Evolutionary conservation across 2,888 invertebrate genomes (phyloP).

Genomic region (Macroteleia sp.): DNA sequence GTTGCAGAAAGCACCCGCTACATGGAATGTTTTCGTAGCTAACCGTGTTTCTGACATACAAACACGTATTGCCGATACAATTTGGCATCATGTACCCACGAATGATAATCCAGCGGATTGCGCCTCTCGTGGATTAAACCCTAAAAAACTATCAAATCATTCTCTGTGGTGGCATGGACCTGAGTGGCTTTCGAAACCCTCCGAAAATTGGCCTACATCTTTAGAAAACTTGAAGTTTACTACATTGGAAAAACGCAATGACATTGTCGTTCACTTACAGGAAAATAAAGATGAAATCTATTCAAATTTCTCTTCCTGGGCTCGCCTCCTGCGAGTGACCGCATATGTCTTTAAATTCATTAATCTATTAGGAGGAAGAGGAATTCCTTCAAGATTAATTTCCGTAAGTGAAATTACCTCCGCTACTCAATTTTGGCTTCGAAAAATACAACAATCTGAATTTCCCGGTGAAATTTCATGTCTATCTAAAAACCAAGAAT

Average conservation of each 20-base stretch:
- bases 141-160: neutral
- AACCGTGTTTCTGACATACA: too few relatives aligned
- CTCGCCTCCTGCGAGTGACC: neutral
- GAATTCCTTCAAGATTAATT: neutral
- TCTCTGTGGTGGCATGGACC: constrained; percentile 2
- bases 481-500: neutral
- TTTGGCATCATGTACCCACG: too few relatives aligned
- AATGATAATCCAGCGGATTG: too few relatives aligned
- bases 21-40: too few relatives aligned
- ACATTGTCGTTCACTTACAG: neutral
- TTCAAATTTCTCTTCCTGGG: neutral
- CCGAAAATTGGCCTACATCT: neutral
- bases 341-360: neutral
- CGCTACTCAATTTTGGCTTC: neutral
- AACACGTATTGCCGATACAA: too few relatives aligned
- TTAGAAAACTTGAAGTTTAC: neutral
- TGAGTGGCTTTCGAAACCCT: neutral
- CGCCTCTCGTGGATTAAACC: too few relatives aligned
- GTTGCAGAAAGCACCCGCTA: too few relatives aligned
- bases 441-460: neutral
- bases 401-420: neutral
- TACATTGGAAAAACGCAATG: neutral
- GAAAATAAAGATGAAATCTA: neutral
- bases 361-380: neutral
- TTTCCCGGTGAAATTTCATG: neutral